Base-by-base conservation (phyloP, 2,797 vertebrate species). In the Acridotheres tristis region DNA sequence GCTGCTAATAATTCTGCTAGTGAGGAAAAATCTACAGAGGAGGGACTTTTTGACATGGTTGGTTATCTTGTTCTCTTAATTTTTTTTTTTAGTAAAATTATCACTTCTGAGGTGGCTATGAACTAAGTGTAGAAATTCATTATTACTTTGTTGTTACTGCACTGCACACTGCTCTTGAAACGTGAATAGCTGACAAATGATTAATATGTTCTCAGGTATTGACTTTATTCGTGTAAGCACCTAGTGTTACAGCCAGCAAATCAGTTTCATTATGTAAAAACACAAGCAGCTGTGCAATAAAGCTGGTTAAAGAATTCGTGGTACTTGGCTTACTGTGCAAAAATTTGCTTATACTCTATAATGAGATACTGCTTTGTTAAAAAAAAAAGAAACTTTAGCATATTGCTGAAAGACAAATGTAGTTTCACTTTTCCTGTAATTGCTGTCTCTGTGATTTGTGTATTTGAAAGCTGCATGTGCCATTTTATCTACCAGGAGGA, bases 41-140 rank as follows among this genome's bases (percentile, higher is more conserved):
- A 99, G 87, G 98, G 98, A 22, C 98, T 99, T 54, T 99, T 99
- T 96, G 98, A 98, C 78, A 99, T 99, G 99, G 99, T 99, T 97
- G 93, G 96, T 17, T 65, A 61, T 85, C 40, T 83, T 88, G 23
- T 54, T 69, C 34, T 53, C 12, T 13, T 71, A 15, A 30, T 8
- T 3, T 21, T 21, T 42, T 42, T 88, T 83, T 30, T 40, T 40
- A 9, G 55, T 88, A 77, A 68, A 85, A 71, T 29, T 48, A 45
- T 54, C 25, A 20, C 13, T 77, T 90, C 38, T 74, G 23, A 45
- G 43, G 19, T 85, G 30, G 10, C 63, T 80, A 0, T 87, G 54
- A 77, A n/a, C 18, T 66, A 73, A 81, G 29, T 16, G 3, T 67
- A 34, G 67, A 58, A 66, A 51, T 58, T 55, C 7, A 2, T 50